These are phyloP conservation scores for Campylomormyrus tamandua DNA, from an alignment of 2,113 vertebrate species.

Conservation along the genomic window DNA sequence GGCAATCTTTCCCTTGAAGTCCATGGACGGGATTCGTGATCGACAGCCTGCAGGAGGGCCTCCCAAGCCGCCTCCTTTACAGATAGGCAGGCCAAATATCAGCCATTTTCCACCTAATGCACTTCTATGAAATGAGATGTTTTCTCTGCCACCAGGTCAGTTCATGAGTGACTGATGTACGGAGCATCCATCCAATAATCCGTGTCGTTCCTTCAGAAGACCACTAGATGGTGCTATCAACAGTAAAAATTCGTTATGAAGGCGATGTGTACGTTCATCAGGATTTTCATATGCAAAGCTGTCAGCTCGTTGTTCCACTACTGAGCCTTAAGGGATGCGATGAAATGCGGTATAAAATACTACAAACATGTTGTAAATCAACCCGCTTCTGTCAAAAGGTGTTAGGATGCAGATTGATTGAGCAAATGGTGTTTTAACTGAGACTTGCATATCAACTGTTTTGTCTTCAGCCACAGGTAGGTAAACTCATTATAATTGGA, in stretches of 20 bases:
- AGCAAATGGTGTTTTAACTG: not conserved
- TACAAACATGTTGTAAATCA: not conserved
- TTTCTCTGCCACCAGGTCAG: not conserved
- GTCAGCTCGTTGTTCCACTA: not conserved
- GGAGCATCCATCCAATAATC: not conserved
- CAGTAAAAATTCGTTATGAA: not conserved
- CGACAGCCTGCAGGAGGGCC: not conserved
- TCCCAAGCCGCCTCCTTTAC: not conserved
- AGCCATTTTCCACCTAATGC: not conserved
- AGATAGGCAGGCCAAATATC: not conserved
- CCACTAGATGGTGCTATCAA: not conserved
- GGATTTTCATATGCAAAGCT: not conserved
- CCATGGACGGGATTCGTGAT: not conserved
- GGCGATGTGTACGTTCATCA: not conserved
- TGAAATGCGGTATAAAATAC: not conserved
- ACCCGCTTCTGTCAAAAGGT: not conserved
- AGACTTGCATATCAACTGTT: not conserved
- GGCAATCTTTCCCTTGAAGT: not conserved
- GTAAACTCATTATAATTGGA: not conserved
- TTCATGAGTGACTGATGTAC: not conserved
- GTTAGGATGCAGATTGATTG: not conserved
- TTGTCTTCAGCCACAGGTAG: not conserved
- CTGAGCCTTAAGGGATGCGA: not conserved
- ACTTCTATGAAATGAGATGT: not conserved
- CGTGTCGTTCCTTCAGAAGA: not conserved